These are phyloP conservation scores for Chaenogobius annularis DNA, from an alignment of 2,113 vertebrate genomes.

Conservation along the genomic window DNA sequence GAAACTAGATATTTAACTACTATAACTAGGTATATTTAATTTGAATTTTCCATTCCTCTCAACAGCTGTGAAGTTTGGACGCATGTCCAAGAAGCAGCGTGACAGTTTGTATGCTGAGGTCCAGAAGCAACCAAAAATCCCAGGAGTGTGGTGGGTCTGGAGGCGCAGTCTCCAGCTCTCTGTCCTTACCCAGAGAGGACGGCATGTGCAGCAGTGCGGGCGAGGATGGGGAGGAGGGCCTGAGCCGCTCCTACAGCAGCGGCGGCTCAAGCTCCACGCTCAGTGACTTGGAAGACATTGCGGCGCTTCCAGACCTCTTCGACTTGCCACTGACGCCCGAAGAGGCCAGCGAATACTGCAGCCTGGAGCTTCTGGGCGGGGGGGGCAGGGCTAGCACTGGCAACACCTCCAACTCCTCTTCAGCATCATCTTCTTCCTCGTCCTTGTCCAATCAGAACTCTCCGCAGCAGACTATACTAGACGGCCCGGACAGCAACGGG, in stretches of 20 bases:
- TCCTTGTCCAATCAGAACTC: slow-evolving; percentile 82
- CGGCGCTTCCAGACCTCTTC: slow-evolving; percentile 83
- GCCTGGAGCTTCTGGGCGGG: slow-evolving; percentile 80
- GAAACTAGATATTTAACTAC: no score
- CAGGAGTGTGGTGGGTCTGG: slow-evolving; percentile 74
- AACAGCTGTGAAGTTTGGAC: slow-evolving; percentile 91
- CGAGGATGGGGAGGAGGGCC: slow-evolving; percentile 51
- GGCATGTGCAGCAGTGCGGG: slow-evolving; percentile 59
- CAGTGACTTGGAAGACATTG: slow-evolving; percentile 88
- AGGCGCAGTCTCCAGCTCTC: slow-evolving; percentile 75
- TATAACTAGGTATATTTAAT: neutral
- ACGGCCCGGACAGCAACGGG: slow-evolving; percentile 72
- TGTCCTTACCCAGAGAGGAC: slow-evolving; percentile 78
- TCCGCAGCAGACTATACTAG: slow-evolving; percentile 81
- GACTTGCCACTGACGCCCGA: slow-evolving; percentile 89
- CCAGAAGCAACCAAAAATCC: slow-evolving; percentile 89
- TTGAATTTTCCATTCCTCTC: slow-evolving; percentile 16
- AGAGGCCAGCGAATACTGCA: slow-evolving; percentile 83
- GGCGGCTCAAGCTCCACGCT: slow-evolving; percentile 82
- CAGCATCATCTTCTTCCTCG: slow-evolving; percentile 78
- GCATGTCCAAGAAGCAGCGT: slow-evolving; percentile 94
- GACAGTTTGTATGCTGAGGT: slow-evolving; percentile 93
- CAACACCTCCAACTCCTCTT: slow-evolving; percentile 76
- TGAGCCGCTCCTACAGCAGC: slow-evolving; percentile 83
- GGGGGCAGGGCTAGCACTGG: slow-evolving; percentile 57